These are phyloP conservation scores for Chrysodeixis includens DNA, from an alignment of 2,888 invertebrate genomes.

Conservation along the genomic window DNA sequence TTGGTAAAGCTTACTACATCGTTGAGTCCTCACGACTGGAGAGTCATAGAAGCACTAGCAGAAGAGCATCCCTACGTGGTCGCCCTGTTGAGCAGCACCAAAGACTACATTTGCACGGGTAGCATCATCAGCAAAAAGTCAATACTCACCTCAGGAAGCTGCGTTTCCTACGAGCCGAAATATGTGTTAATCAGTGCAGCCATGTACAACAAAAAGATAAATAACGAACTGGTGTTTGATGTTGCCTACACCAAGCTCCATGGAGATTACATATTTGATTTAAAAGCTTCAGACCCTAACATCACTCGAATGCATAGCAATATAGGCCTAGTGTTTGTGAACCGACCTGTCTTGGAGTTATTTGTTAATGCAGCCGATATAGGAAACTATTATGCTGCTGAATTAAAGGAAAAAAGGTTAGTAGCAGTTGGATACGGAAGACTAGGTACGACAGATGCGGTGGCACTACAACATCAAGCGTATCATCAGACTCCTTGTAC, in stretches of 20 bases:
- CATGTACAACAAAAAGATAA: conserved; percentile 57
- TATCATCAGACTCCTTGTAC: conserved; percentile 73
- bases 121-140: conserved; percentile 67
- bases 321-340: conserved; percentile 72
- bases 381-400: conserved; percentile 68
- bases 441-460: conserved; percentile 46
- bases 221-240: conserved; percentile 60
- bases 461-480: conserved; percentile 68
- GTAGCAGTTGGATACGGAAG: conserved; percentile 71
- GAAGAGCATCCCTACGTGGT: conserved; percentile 76
- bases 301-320: conserved; percentile 72
- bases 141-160: conserved; percentile 77
- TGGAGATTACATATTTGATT: conserved; percentile 67
- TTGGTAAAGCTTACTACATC: neutral
- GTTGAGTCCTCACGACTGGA: conserved; percentile 60
- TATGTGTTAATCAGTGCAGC: conserved; percentile 71
- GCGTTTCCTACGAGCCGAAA: conserved; percentile 62
- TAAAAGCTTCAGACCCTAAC: conserved; percentile 60
- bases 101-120: conserved; percentile 74
- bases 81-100: conserved; percentile 66
- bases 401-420: conserved; percentile 67
- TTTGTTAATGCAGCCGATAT: conserved; percentile 64
- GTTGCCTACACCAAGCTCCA: conserved; percentile 66
- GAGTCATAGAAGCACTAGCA: conserved; percentile 69
- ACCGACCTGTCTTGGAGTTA: conserved; percentile 60